Base-by-base conservation (phyloP, 2,888 invertebrate species). In the Pyrrhia umbra region DNA sequence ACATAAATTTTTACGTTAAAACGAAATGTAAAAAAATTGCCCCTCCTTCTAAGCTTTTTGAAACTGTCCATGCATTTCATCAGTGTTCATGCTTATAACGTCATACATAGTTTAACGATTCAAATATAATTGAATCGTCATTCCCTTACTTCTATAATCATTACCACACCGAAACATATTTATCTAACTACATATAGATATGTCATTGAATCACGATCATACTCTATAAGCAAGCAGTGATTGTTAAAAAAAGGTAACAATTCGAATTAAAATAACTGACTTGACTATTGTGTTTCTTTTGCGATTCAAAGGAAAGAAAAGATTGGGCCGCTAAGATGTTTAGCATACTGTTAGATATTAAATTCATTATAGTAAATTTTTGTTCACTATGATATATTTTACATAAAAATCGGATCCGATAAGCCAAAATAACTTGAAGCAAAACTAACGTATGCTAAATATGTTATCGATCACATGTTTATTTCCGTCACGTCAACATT, bases 121-220 rank as follows among this genome's bases (percentile, higher is more conserved):
- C 81, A 80, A 83, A 81, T 76, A 79, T 76, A 81, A 78, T 79
- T 78, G 80, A 84, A 80, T 69, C 84, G 73, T 67, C 77, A 68
- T 81, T 79, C 70, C 76, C 79, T 81, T 80, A 83, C 72, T 75
- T 77, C 81, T 81, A 80, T 80, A 80, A 79, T n/a, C 81, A 83
- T 85, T 85, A 84, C 83, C 91, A 92, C 90, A 92, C 88, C 89
- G 86, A 90, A 88, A 90, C 90, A 88, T 90, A 89, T 88, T 87
- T 86, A 80, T 91, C 92, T 95, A 94, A 88, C 93, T 94, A 94
- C 88, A 87, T 76, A 90, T 91, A 93, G 94, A 95, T 95, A 95
- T 95, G 94, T 95, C 88, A 93, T 92, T 87, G 88, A 90, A 93
- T 94, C 94, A 94, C 94, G 90, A 88, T 90, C 88, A 88, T 89